phyloP scores from a whole-genome alignment of 2,797 vertebrate genomes.

The Thunnus albacares region DNA sequence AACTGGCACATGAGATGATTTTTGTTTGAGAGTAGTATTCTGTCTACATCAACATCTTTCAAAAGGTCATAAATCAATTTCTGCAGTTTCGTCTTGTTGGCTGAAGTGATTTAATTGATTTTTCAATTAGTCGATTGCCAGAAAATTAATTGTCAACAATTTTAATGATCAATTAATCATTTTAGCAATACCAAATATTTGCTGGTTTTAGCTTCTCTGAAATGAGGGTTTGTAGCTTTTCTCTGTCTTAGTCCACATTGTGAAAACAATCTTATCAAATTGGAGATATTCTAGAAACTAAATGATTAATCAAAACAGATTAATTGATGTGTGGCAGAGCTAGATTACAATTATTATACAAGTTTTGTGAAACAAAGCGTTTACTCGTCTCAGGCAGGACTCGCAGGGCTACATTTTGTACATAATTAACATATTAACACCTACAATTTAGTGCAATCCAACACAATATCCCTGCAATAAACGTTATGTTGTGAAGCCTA shows the following conservation, averaged over 20 bases:
- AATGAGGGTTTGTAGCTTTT: not conserved
- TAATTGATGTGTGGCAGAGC: too few species aligned
- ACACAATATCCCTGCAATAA: not conserved
- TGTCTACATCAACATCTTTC: not conserved
- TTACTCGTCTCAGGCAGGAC: not conserved
- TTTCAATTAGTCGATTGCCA: not conserved
- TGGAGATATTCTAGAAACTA: not conserved
- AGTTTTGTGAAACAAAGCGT: not conserved
- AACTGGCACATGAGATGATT: not conserved
- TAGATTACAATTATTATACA: too few species aligned
- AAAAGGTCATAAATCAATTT: not conserved
- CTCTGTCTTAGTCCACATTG: not conserved
- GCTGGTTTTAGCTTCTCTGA: not conserved
- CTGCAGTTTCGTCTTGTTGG: not conserved
- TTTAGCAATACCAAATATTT: not conserved
- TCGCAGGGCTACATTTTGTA: not conserved
- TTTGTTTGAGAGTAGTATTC: not conserved
- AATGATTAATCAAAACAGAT: constrained; percentile 6
- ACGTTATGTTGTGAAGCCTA: not conserved
- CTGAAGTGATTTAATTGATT: not conserved
- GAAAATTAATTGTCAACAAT: not conserved
- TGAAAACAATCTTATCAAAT: not conserved
- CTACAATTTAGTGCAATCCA: not conserved
- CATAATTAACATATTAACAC: not conserved
- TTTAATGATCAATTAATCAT: not conserved